Evolutionary conservation across 2,888 invertebrate species (phyloP), one percentile per base, ranked within the genome.

Genomic region (Globia sparganii): DNA sequence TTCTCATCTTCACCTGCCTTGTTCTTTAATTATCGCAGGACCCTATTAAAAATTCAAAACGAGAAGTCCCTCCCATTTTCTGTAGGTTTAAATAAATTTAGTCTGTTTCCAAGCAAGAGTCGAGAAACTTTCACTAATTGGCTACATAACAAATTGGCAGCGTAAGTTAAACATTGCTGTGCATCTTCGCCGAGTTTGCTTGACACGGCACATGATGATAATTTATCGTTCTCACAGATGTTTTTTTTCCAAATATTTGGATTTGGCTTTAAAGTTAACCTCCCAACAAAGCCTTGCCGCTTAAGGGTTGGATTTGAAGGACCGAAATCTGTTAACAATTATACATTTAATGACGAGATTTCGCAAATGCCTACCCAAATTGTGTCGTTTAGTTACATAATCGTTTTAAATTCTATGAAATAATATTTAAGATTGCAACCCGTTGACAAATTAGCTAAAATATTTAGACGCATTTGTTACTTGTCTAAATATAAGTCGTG

Each of bases 111-210:
- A 86, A 87, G 80, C 82, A 82, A 78, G 85, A 80, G 81, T 81
- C 68, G 86, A 77, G 89, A 84, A 88, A 89, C 85, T 89, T 90
- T 86, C 75, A 81, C 87, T 91, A 91, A 91, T 90, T 91, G 84
- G 85, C 88, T 84, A 89, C 87, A 83, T 87, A 89, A 91, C 87
- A 87, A 91, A 91, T 91, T 90, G 87, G 86, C 83, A 89, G 85
- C 73, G 86, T 88, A 89, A 91, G 87, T 89, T 89, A 87, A 88
- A 87, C 86, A 86, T 84, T 78, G 81, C 80, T 85, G 72, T 85
- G 86, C 84, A 85, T 87, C 86, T 84, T 85, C 64, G 46, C 75
- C 61, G 43, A 81, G 73, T 81, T 85, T 53, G 28, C 77, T 81
- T 81, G 80, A 85, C 87, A 77, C 40, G 62, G 76, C 64, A 78